Conservation (phyloP, 2,113 vertebrate species). For the Spermophilus dauricus region DNA sequence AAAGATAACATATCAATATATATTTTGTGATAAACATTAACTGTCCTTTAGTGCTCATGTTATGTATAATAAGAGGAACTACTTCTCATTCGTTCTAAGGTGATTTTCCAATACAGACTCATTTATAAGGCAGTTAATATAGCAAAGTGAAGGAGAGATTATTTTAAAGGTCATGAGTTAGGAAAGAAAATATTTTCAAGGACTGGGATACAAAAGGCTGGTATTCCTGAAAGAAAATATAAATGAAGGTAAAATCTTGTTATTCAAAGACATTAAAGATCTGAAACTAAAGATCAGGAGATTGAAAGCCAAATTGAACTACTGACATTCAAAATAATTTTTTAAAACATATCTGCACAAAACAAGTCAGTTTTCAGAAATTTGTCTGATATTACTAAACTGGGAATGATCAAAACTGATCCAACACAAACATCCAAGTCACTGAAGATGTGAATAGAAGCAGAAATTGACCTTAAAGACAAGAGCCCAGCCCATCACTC, state of each 20-base stretch:
- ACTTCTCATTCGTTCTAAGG: not conserved
- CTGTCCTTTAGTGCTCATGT: not conserved
- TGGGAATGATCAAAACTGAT: not conserved
- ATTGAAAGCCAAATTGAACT: conserved; percentile 7
- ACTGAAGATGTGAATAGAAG: not conserved
- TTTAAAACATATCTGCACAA: not conserved
- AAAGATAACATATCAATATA: not conserved
- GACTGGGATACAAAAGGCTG: not conserved
- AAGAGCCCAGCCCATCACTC: not conserved
- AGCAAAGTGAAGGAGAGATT: not conserved
- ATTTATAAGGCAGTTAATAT: not conserved
- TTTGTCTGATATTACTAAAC: not conserved
- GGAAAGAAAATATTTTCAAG: not conserved
- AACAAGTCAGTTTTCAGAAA: not conserved
- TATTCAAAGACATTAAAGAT: not conserved
- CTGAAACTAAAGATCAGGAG: not conserved
- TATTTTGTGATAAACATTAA: not conserved
- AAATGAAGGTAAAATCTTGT: not conserved
- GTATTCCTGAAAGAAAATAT: conserved; percentile 14
- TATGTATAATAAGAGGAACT: not conserved
- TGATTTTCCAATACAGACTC: not conserved
- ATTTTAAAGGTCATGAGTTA: conserved; percentile 42
- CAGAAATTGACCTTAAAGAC: not conserved
- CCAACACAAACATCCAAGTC: not conserved
- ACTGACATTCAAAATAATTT: not conserved